A percentile compares a stretch with the other conserved stretches of the same genome.
Conservation (phyloP, 1,140 invertebrate genomes). For the Macrostomum lignano region DNA sequence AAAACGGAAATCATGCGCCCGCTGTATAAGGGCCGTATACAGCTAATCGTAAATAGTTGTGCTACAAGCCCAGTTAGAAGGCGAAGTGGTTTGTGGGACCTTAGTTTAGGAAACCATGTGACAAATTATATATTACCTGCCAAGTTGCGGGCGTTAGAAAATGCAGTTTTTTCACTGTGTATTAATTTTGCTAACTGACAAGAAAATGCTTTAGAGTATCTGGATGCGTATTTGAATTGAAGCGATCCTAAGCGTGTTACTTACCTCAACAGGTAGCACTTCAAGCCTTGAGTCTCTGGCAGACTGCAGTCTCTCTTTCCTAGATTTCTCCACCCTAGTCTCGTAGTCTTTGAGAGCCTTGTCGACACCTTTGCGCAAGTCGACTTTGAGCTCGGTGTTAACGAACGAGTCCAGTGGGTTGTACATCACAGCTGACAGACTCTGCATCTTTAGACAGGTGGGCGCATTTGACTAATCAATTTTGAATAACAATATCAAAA, state of each 20-base stretch:
- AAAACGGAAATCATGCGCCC: conserved; percentile 5
- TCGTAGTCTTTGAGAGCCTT: conserved; percentile 88
- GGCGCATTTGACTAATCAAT: too few relatives aligned
- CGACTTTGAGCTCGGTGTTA: conserved; percentile 78
- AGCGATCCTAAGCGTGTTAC: background rate
- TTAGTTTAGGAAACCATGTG: too few relatives aligned
- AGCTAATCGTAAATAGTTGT: too few relatives aligned
- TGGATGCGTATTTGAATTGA: background rate
- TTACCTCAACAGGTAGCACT: conserved; percentile 1
- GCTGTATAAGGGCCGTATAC: too few relatives aligned
- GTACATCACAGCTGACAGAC: conserved; percentile 77
- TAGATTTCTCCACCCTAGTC: conserved; percentile 35
- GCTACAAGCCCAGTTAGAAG: too few relatives aligned
- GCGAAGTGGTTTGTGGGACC: too few relatives aligned
- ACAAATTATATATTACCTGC: too few relatives aligned
- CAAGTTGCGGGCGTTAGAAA: too few relatives aligned
- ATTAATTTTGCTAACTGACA: too few relatives aligned
- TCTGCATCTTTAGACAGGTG: conserved; percentile 51
- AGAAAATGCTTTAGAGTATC: background rate
- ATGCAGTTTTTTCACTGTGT: too few relatives aligned
- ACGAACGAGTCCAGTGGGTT: conserved; percentile 71
- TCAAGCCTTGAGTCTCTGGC: background rate
- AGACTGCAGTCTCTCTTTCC: background rate
- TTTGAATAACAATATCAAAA: too few relatives aligned
- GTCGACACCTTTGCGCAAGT: conserved; percentile 76